Evolutionary conservation across 2,888 invertebrate genomes (phyloP).

Genomic region (Eumacrocentrus americanus): DNA sequence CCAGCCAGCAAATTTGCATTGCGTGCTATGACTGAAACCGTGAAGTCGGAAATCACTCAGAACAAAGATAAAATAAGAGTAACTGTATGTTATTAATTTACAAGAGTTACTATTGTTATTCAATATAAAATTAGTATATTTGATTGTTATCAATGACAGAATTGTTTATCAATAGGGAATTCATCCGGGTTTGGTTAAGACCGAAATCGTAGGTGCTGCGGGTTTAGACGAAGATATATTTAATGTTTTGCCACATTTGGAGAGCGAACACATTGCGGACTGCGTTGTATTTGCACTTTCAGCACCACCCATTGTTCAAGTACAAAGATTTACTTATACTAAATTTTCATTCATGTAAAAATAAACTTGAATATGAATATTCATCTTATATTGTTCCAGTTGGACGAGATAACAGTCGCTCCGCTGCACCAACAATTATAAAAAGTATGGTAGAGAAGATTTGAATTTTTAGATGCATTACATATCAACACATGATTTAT

Average conservation of each 20-base stretch:
- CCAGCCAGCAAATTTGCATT: conserved; percentile 62
- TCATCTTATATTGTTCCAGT: background rate
- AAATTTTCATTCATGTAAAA: no score
- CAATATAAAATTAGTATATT: background rate
- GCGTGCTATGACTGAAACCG: conserved; percentile 59
- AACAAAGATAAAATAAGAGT: conserved; percentile 53
- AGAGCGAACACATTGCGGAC: conserved; percentile 59
- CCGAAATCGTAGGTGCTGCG: conserved; percentile 58
- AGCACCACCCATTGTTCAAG: conserved; percentile 43
- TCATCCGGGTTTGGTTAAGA: conserved; percentile 69
- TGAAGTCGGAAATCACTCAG: conserved; percentile 59
- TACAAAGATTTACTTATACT: background rate
- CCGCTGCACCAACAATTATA: background rate
- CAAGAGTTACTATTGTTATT: background rate
- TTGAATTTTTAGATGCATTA: no score
- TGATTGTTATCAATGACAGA: background rate
- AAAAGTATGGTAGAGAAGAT: no score
- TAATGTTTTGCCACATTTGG: conserved; percentile 39
- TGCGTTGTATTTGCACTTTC: conserved; percentile 55
- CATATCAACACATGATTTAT: no score
- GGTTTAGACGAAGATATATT: conserved; percentile 33
- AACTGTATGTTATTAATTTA: conserved; percentile 44
- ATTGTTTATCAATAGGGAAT: conserved; percentile 63
- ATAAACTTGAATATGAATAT: no score
- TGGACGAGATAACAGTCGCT: background rate